Base-by-base conservation (phyloP, 53 echinoderm and acorn worm species). In the Antedon mediterranea region DNA sequence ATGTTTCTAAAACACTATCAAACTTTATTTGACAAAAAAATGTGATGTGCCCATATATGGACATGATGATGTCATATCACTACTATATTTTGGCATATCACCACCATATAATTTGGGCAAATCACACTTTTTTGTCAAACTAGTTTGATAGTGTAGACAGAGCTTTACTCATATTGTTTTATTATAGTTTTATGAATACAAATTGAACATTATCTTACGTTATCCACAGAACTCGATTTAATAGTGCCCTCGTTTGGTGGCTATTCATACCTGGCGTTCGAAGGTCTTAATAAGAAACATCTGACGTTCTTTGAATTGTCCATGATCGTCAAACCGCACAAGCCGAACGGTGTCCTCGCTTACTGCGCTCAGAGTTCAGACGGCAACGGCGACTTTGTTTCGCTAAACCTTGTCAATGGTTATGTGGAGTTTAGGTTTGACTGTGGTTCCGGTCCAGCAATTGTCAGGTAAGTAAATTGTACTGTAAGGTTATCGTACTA, bases 281-380 rank as follows among this genome's bases (percentile, higher is more conserved):
- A 85, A 34, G 75, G 89, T 75, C 90, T 97, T 9, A 83, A 86
- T 72, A 97, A 89, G 32, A 84, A 87, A 32, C 91, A 97, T 78
- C 81, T 97, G 81, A 89, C 97, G 72, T 97, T 92, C 81, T 82
- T 97, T 20, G 92, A 97, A 78, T 84, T 97, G 29, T 92, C 92
- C 43, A 81, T 97, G 37, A 80, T 97, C 43, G 92, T 97, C 86
- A 83, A 88, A 43, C 97, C 97, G 32, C 71, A 86, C n/a, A 73
- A 85, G 31, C 84, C 86, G n/a, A 85, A 86, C 23, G 97, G 97
- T 0, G 85, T 97, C 71, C 83, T 97, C 33, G 77, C 92, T 76
- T 97, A 97, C 83, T 87, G 89, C 34, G 97, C 92, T 0, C 84
- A 88, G 29, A 89, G 87, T 57, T 90, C 92, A 29, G 82, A 89